phyloP scores from a whole-genome alignment of 2,113 vertebrate species.

The Neomonachus schauinslandi region DNA sequence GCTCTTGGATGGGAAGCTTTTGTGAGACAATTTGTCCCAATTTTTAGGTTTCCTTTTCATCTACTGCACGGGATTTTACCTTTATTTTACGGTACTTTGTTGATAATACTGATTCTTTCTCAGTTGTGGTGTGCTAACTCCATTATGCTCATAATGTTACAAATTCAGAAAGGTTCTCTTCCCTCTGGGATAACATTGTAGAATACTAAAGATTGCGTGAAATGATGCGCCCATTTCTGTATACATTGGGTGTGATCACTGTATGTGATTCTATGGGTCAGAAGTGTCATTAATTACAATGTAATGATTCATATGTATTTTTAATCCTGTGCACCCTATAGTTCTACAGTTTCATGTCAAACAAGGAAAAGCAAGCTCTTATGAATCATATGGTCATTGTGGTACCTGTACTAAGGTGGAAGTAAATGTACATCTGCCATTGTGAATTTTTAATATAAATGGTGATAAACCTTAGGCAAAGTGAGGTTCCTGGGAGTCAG shows the following conservation, averaged over 20 bases:
- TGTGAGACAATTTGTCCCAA: constrained; percentile 21
- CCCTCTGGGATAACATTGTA: neutral
- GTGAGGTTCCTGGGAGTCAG: neutral
- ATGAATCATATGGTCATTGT: neutral
- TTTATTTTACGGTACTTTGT: constrained; percentile 58
- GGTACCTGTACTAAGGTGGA: neutral
- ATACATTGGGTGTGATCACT: neutral
- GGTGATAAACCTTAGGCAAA: neutral
- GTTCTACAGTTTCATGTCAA: neutral
- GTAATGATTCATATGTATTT: neutral
- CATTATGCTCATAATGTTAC: neutral
- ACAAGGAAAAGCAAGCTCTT: neutral
- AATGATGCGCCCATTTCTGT: neutral
- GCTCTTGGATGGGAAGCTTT: constrained; percentile 36
- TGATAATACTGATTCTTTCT: constrained; percentile 29
- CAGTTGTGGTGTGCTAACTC: neutral
- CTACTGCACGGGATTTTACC: neutral
- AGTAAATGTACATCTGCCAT: neutral
- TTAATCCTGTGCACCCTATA: neutral
- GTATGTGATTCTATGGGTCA: neutral
- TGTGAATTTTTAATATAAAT: neutral
- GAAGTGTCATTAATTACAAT: neutral
- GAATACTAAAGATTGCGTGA: neutral
- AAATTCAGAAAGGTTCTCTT: constrained; percentile 39
- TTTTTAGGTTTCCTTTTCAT: constrained; percentile 34